Evolutionary conservation across 2,888 invertebrate genomes (phyloP), one percentile per base, ranked within the genome.

Genomic region (Hirtodrosophila cameraria): DNA sequence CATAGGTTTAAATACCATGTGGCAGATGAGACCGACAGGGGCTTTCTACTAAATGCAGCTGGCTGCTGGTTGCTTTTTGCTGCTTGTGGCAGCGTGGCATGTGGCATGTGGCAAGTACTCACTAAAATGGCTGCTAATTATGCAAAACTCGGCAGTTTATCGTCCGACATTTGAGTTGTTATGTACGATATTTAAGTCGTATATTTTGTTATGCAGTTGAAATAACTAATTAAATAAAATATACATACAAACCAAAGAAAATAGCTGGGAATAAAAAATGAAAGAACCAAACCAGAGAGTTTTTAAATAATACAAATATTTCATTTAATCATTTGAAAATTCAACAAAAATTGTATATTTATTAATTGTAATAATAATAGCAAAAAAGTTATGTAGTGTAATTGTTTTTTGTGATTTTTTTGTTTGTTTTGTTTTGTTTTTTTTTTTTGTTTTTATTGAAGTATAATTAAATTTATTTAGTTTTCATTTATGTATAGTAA

Each of bases 241-340:
- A 1, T 20, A 20, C 8, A 65, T 68, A 75, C 61, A 69, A 78
- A 62, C 67, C 61, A 64, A 84, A 52, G 48, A 13, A 42, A 60
- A 59, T 38, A 31, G 11, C 0, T 6, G 23, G 23, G 23, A 53
- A 64, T 58, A 58, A 16, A 43, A 43, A 64, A 60, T 58, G 59
- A 63, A 60, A 55, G 49, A 76, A 64, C 53, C 33, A 57, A 41
- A 42, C 57, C 50, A 65, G 45, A 62, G 36, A 59, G 63, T 67
- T 67, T 69, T 80, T 84, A 75, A 83, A 87, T 78, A 81, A 80
- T 78, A 78, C 80, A 87, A 83, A 85, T 86, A 84, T 87, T 87
- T 71, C 83, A 87, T 87, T 88, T 86, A 88, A 87, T 86, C 78
- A 87, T 88, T 86, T 88, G 87, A 89, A 90, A 90, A 89, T 87